Evolutionary conservation across 2,113 vertebrate genomes (phyloP), one percentile per base, ranked within the genome.

Genomic region (Amblyornis subalaris): DNA sequence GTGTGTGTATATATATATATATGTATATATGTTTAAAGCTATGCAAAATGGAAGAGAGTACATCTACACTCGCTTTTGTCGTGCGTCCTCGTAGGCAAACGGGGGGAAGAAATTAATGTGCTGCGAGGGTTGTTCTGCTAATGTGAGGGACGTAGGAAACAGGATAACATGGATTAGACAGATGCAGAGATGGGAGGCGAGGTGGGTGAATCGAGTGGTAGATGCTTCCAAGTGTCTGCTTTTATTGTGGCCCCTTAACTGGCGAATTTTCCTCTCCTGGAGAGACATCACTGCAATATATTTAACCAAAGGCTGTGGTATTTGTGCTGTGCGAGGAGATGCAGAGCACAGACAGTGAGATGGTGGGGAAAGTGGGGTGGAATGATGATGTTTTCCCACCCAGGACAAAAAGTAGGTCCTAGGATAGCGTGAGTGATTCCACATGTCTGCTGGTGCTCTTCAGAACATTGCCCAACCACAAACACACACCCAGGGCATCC

Each of bases 61-160:
- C 2, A 0, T 64, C 85, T 44, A 12, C 33, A 5, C 20, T 51
- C 5, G 4, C 38, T 75, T 42, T 11, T 38, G 55, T 47, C 4
- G 6, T 54, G 25, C 5, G 12, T 47, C 51, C 64, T 35, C 2
- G 4, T 1, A 6, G 69, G 17, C 29, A 22, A 38, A 45, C 0
- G 0, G 23, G 45, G 50, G 44, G 51, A 51, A 80, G 53, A 23
- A 65, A 22, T 80, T 3, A 1, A 20, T 8, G 48, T 22, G 40
- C n/a, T 80, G 51, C 60, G 2, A 72, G 50, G 44, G 18, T 11
- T 17, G 0, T 85, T 85, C 28, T 78, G 38, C 23, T 66, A 2
- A 0, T 18, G 33, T 7, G 50, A 2, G 7, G 42, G 45, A 0
- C 18, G 0, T 3, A 1, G 31, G 53, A 24, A 25, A 21, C 12